Evolutionary conservation across 2,797 vertebrate genomes (phyloP).

Genomic region (Coilia nasus): DNA sequence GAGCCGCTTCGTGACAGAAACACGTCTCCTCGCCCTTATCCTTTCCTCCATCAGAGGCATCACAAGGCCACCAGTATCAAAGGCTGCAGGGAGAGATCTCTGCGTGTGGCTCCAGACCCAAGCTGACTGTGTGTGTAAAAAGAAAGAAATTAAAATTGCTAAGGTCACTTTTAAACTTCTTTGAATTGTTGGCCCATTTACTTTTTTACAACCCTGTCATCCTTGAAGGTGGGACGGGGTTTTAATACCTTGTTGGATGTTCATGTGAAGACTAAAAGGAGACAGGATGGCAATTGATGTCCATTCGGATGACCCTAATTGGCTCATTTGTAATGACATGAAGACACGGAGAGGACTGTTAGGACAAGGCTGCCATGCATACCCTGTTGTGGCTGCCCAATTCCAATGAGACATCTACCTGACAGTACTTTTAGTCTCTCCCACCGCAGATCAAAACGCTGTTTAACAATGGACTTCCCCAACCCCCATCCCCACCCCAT

Average conservation of each 20-base stretch:
- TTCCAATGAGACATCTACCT: not conserved
- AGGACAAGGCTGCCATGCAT: not conserved
- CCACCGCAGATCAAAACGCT: not conserved
- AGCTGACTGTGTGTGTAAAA: not conserved
- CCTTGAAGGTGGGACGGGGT: not conserved
- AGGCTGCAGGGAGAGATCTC: not conserved
- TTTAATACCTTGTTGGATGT: not conserved
- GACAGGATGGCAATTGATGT: not conserved
- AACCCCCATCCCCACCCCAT: too few species aligned
- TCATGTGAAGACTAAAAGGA: conserved; percentile 5
- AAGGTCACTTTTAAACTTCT: conserved; percentile 20
- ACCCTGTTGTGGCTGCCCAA: not conserved
- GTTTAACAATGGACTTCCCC: too few species aligned
- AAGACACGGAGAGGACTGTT: not conserved
- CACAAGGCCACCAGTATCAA: not conserved
- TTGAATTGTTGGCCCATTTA: not conserved
- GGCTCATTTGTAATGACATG: conserved; percentile 14
- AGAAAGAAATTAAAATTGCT: not conserved
- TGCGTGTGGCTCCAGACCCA: not conserved
- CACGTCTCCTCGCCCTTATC: not conserved
- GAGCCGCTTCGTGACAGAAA: not conserved
- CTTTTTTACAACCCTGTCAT: not conserved
- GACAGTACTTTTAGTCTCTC: not conserved
- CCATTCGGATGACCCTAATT: not conserved
- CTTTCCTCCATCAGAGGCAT: not conserved